These are phyloP conservation scores for Squalus acanthias DNA, from an alignment of 2,797 vertebrate genomes.

Conservation along the genomic window DNA sequence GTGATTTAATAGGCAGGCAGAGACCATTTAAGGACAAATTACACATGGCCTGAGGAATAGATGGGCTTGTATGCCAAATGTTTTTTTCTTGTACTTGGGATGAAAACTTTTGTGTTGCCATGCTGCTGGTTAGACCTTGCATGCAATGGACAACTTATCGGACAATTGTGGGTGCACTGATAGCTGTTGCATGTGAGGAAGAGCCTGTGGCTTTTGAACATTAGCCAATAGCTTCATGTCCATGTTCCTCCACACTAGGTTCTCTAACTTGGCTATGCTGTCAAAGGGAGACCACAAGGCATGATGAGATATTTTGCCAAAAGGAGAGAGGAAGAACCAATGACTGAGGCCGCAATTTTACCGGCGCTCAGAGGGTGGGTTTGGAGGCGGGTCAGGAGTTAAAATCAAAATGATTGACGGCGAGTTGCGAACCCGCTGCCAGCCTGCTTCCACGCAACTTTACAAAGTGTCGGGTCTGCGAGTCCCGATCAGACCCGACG, in stretches of 20 bases:
- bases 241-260: background rate
- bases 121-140: background rate
- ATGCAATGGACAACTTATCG: background rate
- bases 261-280: background rate
- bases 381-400: too few relatives aligned
- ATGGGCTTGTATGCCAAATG: background rate
- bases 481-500: too few relatives aligned
- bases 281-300: background rate
- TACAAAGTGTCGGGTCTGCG: too few relatives aligned
- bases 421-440: too few relatives aligned
- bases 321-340: background rate
- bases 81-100: background rate
- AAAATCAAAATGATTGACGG: too few relatives aligned
- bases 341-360: background rate
- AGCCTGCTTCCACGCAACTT: too few relatives aligned
- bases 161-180: background rate
- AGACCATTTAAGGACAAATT: background rate
- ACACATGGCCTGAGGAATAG: background rate
- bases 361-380: too few relatives aligned
- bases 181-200: background rate
- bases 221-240: background rate
- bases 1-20: background rate
- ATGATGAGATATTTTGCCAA: background rate
- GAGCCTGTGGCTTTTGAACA: background rate
- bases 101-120: background rate